Base-by-base conservation (phyloP, 2,113 vertebrate species). In the Arizona elegans region DNA sequence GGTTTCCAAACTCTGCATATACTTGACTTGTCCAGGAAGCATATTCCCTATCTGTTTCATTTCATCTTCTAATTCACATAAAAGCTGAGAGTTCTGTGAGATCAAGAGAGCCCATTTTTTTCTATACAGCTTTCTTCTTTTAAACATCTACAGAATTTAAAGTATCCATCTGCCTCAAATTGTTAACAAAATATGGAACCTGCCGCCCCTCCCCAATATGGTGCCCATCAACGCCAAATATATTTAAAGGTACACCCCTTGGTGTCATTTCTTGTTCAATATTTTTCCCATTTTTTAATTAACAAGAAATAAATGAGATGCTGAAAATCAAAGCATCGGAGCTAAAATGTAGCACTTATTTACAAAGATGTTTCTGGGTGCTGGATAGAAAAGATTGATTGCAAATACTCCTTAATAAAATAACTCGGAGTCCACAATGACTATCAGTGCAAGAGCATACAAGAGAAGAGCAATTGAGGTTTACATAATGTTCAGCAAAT, bases 401-500 rank as follows among this genome's bases (percentile, higher is more conserved):
- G 33, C 87, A 93, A 38, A 8, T 86, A 29, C 86, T 47, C 86
- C 87, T 87, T 33, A 89, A 89, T 89, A 85, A 85, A 81, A 54
- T 23, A 33, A 33, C 5, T n/a, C 29, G 4, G 55, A 54, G 58
- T 53, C 6, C 87, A 65, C 0, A 10, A 0, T 21, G 52, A 29
- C 5, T 87, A 24, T 53, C 38, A 10, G 62, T 86, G 59, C 26
- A 62, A 15, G 86, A 91, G 38, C 11, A 50, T 91, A 26, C 38
- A 70, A 52, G 38, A 58, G 65, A 38, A 8, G 52, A 1, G 65
- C 24, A 93, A 81, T 6, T n/a, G 19, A 8, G 94, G 8, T 92
- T 13, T 88, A 70, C 43, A 33, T 0, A 86, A 89, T 8, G 6
- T 92, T 94, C 93, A 93, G 43, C 52, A 90, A 93, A 75, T 70